Evolutionary conservation across 2,797 vertebrate genomes (phyloP).

Genomic region (Anabas testudineus): DNA sequence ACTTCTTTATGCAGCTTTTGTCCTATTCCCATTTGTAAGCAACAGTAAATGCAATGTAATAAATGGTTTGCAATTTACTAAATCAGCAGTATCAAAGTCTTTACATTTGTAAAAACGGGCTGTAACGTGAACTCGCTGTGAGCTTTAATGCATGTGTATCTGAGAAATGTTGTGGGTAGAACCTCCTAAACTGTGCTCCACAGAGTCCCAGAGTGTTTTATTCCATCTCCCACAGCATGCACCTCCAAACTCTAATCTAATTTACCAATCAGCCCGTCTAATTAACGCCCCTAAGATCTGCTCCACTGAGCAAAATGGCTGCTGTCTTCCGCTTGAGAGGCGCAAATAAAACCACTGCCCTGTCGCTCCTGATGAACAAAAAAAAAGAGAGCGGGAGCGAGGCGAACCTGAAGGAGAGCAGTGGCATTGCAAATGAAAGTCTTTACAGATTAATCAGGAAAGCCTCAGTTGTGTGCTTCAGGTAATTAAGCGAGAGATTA

Average conservation of each 20-base stretch:
- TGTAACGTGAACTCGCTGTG: neutral
- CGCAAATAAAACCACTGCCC: constrained; percentile 65
- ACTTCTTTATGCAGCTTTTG: constrained; percentile 27
- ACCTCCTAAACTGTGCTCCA: neutral
- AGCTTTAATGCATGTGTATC: neutral
- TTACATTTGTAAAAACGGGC: neutral
- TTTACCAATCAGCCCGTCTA: constrained; percentile 77
- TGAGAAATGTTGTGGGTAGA: neutral
- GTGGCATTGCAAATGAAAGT: constrained; percentile 59
- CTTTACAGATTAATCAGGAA: constrained; percentile 65
- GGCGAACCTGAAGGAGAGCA: constrained; percentile 34
- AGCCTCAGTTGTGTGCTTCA: constrained; percentile 62
- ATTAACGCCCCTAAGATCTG: constrained; percentile 75
- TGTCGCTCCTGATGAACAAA: constrained; percentile 29
- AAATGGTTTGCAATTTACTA: constrained; percentile 32
- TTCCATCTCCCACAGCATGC: constrained; percentile 55
- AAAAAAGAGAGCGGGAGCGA: constrained; percentile 11
- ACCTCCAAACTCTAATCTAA: constrained; percentile 73
- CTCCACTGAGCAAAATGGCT: constrained; percentile 67
- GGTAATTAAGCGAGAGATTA: constrained; percentile 76
- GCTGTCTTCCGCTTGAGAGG: constrained; percentile 71
- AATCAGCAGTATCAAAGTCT: constrained; percentile 1
- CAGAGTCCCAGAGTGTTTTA: constrained; percentile 15
- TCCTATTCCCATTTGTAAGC: constrained; percentile 1
- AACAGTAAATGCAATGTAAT: neutral